Evolutionary conservation across 2,888 invertebrate species (phyloP).

Genomic region (Cheilosia grossa): DNA sequence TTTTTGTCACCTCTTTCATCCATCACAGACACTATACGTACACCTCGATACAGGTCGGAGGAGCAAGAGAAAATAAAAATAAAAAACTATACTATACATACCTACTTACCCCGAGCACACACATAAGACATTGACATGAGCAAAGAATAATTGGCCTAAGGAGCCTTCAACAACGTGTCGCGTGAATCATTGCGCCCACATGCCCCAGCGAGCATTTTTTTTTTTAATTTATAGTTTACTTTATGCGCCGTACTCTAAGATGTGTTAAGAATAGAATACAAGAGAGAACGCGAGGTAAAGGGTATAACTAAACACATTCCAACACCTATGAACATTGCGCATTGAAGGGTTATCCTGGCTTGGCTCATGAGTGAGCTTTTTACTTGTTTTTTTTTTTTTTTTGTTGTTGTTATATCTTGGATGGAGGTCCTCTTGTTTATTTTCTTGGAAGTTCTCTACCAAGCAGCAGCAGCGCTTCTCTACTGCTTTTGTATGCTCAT

Average conservation of each 20-base stretch:
- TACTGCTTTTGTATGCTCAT: conserved; percentile 34
- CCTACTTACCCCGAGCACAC: conserved; percentile 4
- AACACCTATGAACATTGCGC: conserved; percentile 39
- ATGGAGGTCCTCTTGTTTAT: conserved; percentile 13
- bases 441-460: conserved; percentile 11
- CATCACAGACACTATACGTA: conserved; percentile 10
- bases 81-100: background rate
- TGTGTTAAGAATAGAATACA: conserved; percentile 33
- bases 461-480: background rate
- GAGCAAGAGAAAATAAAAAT: background rate
- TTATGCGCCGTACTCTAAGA: conserved; percentile 32
- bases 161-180: conserved; percentile 32
- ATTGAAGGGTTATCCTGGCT: conserved; percentile 21
- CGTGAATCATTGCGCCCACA: conserved; percentile 46
- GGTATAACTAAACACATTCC: conserved; percentile 26
- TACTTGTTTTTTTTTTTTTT: background rate
- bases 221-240: conserved; percentile 67
- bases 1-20: conserved; percentile 52
- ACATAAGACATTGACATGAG: conserved; percentile 45
- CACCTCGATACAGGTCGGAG: background rate
- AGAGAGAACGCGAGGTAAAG: conserved; percentile 5
- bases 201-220: conserved; percentile 50
- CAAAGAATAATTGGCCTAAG: conserved; percentile 67
- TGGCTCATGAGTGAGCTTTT: conserved; percentile 17
- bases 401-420: conserved; percentile 2